Conservation (phyloP, 92 coral and sea anemone genomes). For the Plumapathes pennacea region DNA sequence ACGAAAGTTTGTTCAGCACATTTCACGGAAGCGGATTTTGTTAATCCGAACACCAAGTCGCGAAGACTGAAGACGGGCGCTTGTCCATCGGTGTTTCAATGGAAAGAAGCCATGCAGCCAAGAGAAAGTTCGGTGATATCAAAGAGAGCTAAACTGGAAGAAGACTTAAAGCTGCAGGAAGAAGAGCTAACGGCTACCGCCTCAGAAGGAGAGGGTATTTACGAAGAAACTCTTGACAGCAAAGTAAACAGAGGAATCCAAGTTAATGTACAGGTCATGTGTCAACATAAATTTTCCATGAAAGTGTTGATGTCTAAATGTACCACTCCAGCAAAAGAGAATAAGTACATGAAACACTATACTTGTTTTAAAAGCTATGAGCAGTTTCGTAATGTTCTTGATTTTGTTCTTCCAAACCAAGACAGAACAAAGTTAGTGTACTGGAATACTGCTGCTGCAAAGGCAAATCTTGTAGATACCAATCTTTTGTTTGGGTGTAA, state of each 20-base stretch:
- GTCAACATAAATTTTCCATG: constrained; percentile 32
- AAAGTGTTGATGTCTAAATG: constrained; percentile 13
- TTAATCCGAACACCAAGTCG: constrained; percentile 14
- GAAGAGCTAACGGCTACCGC: constrained; percentile 39
- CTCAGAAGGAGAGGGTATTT: constrained; percentile 22
- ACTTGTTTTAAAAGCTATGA: constrained; percentile 41
- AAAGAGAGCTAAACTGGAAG: constrained; percentile 15
- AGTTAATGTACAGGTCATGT: constrained; percentile 11
- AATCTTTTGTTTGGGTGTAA: constrained; percentile 36
- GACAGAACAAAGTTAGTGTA: constrained; percentile 15
- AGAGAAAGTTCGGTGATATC: constrained; percentile 10
- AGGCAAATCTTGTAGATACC: constrained; percentile 16
- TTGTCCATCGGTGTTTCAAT: constrained; percentile 21
- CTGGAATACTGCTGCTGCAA: constrained; percentile 30
- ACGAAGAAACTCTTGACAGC: constrained; percentile 15
- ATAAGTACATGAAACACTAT: constrained; percentile 28
- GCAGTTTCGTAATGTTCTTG: constrained; percentile 34
- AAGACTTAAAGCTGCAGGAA: constrained; percentile 9
- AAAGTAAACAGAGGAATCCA: constrained; percentile 8
- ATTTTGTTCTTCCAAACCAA: constrained; percentile 39
- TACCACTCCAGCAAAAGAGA: constrained; percentile 15
- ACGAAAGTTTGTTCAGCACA: constrained; percentile 48
- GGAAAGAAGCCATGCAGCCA: constrained; percentile 13
- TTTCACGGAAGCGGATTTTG: constrained; percentile 29
- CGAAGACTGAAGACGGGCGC: constrained; percentile 26